A percentile compares a stretch with the other conserved stretches of the same genome.
These are phyloP conservation scores for Pseudopodoces humilis DNA, from an alignment of 2,113 vertebrate genomes.

Conservation along the genomic window DNA sequence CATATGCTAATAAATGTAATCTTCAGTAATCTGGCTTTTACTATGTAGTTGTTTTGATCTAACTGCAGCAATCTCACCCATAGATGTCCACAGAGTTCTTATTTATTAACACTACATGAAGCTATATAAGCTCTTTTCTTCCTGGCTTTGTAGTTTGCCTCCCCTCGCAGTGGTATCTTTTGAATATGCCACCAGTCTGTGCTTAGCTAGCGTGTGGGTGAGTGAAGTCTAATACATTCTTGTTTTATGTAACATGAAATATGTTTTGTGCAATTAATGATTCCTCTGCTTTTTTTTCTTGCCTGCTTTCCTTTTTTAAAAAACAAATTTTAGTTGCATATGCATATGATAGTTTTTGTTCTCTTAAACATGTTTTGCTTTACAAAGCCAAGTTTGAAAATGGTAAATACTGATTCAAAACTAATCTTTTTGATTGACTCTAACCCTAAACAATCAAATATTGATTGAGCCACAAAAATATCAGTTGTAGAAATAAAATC, in stretches of 20 bases:
- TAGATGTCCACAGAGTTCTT: neutral
- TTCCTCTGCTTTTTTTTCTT: neutral
- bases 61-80: neutral
- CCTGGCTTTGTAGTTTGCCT: conserved; percentile 82
- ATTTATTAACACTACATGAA: neutral
- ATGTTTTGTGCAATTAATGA: conserved; percentile 7
- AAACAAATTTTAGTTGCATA: neutral
- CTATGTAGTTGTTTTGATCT: neutral
- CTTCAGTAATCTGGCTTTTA: neutral
- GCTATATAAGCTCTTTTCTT: conserved; percentile 74
- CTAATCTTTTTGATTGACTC: neutral
- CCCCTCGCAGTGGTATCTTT: conserved; percentile 82
- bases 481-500: neutral
- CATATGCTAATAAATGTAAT: neutral
- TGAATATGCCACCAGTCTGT: conserved; percentile 77
- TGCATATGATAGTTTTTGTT: neutral
- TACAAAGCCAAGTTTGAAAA: neutral
- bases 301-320: neutral
- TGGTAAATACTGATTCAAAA: neutral
- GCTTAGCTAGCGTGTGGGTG: conserved; percentile 79
- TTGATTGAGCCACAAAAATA: neutral
- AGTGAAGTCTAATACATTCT: conserved; percentile 71
- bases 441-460: neutral
- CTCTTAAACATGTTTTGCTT: neutral
- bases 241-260: conserved; percentile 37